phyloP scores from a whole-genome alignment of 2,113 vertebrate genomes.

The Leptosomus discolor region DNA sequence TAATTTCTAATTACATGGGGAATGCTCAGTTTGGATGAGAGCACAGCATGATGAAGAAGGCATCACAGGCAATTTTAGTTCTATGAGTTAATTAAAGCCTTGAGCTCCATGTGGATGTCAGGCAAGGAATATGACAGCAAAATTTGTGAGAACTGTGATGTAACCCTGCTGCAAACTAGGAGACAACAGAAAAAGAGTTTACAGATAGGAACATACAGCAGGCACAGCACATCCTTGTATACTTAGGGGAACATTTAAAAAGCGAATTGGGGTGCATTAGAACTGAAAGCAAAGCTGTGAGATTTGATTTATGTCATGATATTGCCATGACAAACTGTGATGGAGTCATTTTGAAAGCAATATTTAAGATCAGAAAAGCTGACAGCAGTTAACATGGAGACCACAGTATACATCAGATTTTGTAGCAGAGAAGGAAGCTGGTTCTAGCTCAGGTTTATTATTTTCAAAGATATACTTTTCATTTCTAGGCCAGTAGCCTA shows the following conservation, averaged over 20 bases:
- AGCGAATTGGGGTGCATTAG: rapidly evolving
- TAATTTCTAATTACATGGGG: neutral
- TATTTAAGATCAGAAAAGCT: neutral
- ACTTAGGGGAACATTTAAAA: neutral
- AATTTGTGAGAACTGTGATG: neutral
- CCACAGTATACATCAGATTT: neutral
- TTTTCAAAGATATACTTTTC: neutral
- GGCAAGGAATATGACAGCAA: neutral
- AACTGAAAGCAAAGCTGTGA: neutral
- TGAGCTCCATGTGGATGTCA: neutral
- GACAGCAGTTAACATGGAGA: neutral
- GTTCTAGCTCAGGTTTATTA: neutral
- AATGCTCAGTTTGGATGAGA: neutral
- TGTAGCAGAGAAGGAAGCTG: neutral
- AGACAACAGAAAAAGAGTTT: neutral
- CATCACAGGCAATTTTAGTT: neutral
- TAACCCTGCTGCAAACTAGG: neutral
- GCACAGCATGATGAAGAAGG: neutral
- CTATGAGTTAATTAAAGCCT: constrained; percentile 2
- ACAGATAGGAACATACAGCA: neutral
- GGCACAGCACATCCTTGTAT: rapidly evolving
- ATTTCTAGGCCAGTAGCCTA: neutral
- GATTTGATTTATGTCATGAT: neutral
- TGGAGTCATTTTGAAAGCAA: neutral
- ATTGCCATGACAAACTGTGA: neutral